Base-by-base conservation (phyloP, 2,888 invertebrate genomes). In the Thalpophila matura region DNA sequence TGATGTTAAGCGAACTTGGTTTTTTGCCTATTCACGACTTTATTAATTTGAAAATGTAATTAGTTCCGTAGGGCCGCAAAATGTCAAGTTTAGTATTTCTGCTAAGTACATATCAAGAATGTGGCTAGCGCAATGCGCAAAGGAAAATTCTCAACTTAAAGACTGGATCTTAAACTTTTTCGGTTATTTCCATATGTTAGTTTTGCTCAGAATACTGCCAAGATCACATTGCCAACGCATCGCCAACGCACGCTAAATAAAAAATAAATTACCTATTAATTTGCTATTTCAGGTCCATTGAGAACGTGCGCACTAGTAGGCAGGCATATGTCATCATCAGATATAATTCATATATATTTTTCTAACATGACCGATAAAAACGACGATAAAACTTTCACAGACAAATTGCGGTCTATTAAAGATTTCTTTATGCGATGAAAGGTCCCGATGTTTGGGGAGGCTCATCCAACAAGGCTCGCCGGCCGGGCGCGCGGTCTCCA, bases 341-440 rank as follows among this genome's bases (percentile, higher is more conserved):
- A 68, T 18, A 24, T 38, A 26, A 50, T 55, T 64, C 31, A 43
- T 35, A 72, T 16, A 75, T 72, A 66, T 78, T 74, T 81, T 76
- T 78, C 66, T 79, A 68, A 74, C 75, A 80, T 79, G 83, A 79
- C 75, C 82, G 77, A 81, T 83, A 79, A 74, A 72, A 74, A 68
- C 63, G 60, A 74, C 80, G 79, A 86, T 84, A 83, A 84, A 86
- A 93, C 94, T 94, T 95, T 94, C 94, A 85, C 93, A 66, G 81
- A 81, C 85, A 87, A 89, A 89, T 89, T 84, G 79, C 79, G 79
- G 84, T 83, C 89, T 88, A 89, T 89, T 88, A 91, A 87, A 90
- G 90, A 89, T 89, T 86, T 87, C 81, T 87, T 89, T 86, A 87
- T 83, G 85, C 85, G 87, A 86, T 85, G 86, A 89, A 90, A 89